Base-by-base conservation (phyloP, 1,140 invertebrate species). In the Dinothrombium tinctorium region DNA sequence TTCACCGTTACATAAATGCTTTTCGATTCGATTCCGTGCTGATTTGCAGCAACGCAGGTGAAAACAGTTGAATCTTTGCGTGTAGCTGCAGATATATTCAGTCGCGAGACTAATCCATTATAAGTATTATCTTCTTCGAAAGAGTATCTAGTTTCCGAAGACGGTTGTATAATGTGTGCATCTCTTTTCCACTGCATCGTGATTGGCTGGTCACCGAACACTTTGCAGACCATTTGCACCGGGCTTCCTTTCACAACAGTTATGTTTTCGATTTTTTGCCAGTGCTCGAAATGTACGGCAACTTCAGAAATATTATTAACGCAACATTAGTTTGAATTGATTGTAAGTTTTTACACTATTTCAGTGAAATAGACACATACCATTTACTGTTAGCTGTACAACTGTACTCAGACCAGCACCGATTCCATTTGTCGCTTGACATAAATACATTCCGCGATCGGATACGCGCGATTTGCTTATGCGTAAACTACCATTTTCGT, bases 1-100 rank as follows among this genome's bases (percentile, higher is more conserved):
- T 49, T 37, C 2, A 92, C 78, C 33, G 81, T 76, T 9, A 94
- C 64, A 50, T 82, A 74, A 54, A 87, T 80, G 19, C 73, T 73
- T 67, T 84, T 82, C 54, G 83, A 74, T 53, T 89, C 83, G 42
- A 75, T 71, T 12, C 84, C 84, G 51, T 83, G 83, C 29, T 72
- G 65, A 60, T 92, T 94, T 35, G 69, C 73, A 1, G 79, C 80
- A 42, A 71, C 65, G 58, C 86, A 92, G 17, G 78, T 76, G 55
- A 89, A 77, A 38, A 78, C 70, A 5, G 78, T 80, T 1, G 81
- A 82, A 60, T 92, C 84, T 49, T 77, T 73, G 25, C 81, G 41
- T 15, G 17, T 15, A 5, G 22, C 21, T 21, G 14, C 4, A 7
- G 7, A 17, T 12, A 43, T 25, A 5, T 26, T 41, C 4, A 43